Conservation (phyloP, 1,140 invertebrate genomes). For the Notospermus geniculatus region DNA sequence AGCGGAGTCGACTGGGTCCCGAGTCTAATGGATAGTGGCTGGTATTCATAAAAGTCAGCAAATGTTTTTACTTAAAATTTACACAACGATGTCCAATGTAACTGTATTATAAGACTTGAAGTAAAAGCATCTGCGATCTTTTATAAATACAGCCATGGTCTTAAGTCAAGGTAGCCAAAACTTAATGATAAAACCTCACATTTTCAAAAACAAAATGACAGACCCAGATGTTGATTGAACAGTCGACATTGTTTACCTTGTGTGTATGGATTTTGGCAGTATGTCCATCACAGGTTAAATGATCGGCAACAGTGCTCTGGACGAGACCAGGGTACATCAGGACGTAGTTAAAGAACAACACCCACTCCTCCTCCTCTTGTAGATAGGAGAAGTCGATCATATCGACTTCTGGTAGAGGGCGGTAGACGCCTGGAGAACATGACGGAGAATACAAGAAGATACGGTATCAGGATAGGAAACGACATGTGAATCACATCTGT, state of each 20-base stretch:
- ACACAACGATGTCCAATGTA: not conserved
- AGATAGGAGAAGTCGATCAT: slow-evolving; percentile 30
- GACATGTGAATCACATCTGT: too few relatives aligned
- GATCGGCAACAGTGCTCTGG: slow-evolving; percentile 22
- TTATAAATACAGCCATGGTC: too few relatives aligned
- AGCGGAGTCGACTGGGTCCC: too few relatives aligned
- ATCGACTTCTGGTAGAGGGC: slow-evolving; percentile 31
- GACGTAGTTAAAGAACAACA: slow-evolving; percentile 39
- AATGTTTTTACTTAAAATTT: too few relatives aligned
- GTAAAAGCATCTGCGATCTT: too few relatives aligned
- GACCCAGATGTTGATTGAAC: not conserved
- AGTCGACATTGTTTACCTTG: slow-evolving; percentile 31
- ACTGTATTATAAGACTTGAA: not conserved
- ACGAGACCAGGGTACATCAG: slow-evolving; percentile 34
- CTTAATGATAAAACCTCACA: too few relatives aligned
- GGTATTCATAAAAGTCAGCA: too few relatives aligned
- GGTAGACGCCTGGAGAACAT: slow-evolving; percentile 39
- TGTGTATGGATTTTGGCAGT: slow-evolving; percentile 38
- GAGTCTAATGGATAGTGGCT: too few relatives aligned
- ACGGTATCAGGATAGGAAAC: too few relatives aligned
- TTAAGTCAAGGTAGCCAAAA: too few relatives aligned
- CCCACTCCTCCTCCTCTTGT: slow-evolving; percentile 29
- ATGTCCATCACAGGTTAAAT: slow-evolving; percentile 20
- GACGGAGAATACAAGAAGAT: too few relatives aligned
- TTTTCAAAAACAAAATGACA: slow-evolving; percentile 5